Percentiles rank a stretch among this genome's conserved stretches.
These are phyloP conservation scores for Apotomis capreana DNA, from an alignment of 2,888 invertebrate species.

Conservation along the genomic window DNA sequence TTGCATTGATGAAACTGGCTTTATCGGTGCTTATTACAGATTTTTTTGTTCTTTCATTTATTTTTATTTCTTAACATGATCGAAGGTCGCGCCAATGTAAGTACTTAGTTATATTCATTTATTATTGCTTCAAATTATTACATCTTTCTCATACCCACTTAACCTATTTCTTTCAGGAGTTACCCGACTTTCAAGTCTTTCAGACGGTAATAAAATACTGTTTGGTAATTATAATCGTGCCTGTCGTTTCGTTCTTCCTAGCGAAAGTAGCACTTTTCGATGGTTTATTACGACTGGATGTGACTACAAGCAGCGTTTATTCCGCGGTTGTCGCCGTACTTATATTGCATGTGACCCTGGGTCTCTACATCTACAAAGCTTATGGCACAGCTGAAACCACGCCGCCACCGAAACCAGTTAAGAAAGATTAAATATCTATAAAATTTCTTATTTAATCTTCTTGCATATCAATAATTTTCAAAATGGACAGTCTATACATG, in stretches of 20 bases:
- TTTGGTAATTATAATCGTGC: conserved; percentile 89
- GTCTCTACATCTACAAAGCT: conserved; percentile 90
- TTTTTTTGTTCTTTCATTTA: conserved; percentile 58
- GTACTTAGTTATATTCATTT: conserved; percentile 48
- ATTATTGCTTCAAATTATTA: conserved; percentile 6
- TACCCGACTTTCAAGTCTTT: conserved; percentile 88
- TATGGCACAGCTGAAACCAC: conserved; percentile 84
- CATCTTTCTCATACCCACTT: conserved; percentile 24
- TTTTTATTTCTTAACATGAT: conserved; percentile 75
- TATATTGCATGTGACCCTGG: conserved; percentile 89
- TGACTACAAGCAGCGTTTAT: conserved; percentile 88
- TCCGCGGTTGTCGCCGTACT: conserved; percentile 90
- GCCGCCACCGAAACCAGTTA: conserved; percentile 67
- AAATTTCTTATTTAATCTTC: conserved; percentile 23
- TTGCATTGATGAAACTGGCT: conserved; percentile 44
- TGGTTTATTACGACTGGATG: conserved; percentile 81
- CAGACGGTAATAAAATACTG: conserved; percentile 90
- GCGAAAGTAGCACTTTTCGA: conserved; percentile 88
- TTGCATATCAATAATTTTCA: conserved; percentile 46
- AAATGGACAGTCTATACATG: conserved; percentile 76
- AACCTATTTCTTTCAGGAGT: conserved; percentile 78
- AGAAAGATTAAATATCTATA: conserved; percentile 67
- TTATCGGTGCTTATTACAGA: conserved; percentile 43
- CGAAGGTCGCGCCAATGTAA: conserved; percentile 81
- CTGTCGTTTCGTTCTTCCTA: conserved; percentile 88